Evolutionary conservation across 2,888 invertebrate genomes (phyloP), one percentile per base, ranked within the genome.

Genomic region (Athetis lepigone): DNA sequence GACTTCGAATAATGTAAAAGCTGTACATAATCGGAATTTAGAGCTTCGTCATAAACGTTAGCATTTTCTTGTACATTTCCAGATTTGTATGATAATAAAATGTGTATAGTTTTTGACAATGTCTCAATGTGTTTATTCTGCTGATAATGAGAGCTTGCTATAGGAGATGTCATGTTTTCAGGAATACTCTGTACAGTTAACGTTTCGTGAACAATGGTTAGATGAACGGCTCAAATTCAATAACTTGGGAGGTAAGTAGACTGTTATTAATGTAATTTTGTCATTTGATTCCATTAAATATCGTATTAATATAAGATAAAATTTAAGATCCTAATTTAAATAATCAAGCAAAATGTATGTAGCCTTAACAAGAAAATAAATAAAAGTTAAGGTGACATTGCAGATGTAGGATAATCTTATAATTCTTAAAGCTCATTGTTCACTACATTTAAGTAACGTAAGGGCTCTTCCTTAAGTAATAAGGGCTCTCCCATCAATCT

Each of bases 101-200:
- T n/a, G 16, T 39, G 18, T 50, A 37, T 25, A 25, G 5, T 36
- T 51, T 72, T 77, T 79, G 79, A 79, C 79, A 79, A 74, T 79
- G n/a, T 79, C 51, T 79, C 77, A 77, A 75, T 77, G 61, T 45
- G 23, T 46, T 4, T 62, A 43, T 40, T 58, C 13, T 11, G 16
- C 40, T 42, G 3, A 25, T 62, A 16, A 21, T 23, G 6, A 63
- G 52, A 42, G 39, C 40, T 46, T 16, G 29, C 60, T 78, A 77
- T 62, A 78, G 58, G 21, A 61, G 36, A 29, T 50, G 21, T 65
- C 5, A 57, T 82, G 77, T 90, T 96, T 96, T 85, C 96, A 98
- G 98, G 99, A 99, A 96, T 99, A 99, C 96, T 98, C 98, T 89
- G 98, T 99, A 85, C 99, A 99, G 95, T 96, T 99, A 89, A 99